These are phyloP conservation scores for Scolopax mira DNA, from an alignment of 2,113 vertebrate genomes.

Conservation along the genomic window DNA sequence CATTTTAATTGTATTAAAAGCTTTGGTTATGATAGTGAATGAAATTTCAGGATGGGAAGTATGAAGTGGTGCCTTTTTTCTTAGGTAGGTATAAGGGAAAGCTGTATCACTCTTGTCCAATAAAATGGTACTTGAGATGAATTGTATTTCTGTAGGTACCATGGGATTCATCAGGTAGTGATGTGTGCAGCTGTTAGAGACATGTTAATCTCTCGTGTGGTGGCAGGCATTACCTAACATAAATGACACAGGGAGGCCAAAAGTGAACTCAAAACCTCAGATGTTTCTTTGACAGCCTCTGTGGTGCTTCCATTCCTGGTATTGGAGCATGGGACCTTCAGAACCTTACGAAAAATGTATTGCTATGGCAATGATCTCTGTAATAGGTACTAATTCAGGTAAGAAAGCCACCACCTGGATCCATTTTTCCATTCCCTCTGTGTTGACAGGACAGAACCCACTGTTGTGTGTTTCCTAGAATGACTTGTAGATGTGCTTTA, in stretches of 20 bases:
- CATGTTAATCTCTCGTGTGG: accelerated
- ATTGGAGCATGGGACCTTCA: background rate
- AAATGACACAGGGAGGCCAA: background rate
- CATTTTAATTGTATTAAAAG: background rate
- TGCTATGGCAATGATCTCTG: background rate
- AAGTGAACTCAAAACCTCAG: background rate
- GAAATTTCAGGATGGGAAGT: background rate
- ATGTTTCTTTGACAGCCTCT: background rate
- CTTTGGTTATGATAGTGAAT: background rate
- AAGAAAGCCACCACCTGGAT: background rate
- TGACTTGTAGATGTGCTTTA: background rate
- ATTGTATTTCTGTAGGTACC: background rate
- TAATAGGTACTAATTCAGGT: background rate
- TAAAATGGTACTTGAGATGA: background rate
- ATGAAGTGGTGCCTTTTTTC: background rate
- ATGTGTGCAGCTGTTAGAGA: background rate
- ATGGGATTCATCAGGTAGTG: background rate
- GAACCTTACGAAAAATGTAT: background rate
- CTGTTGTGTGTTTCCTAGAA: background rate
- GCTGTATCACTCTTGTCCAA: background rate
- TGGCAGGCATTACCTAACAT: background rate
- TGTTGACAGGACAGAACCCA: background rate
- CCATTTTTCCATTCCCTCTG: background rate
- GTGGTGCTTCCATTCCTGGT: background rate
- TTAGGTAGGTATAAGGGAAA: background rate